Conservation (phyloP, 2,113 vertebrate species). For the Ptilorrhoa leucosticta region DNA sequence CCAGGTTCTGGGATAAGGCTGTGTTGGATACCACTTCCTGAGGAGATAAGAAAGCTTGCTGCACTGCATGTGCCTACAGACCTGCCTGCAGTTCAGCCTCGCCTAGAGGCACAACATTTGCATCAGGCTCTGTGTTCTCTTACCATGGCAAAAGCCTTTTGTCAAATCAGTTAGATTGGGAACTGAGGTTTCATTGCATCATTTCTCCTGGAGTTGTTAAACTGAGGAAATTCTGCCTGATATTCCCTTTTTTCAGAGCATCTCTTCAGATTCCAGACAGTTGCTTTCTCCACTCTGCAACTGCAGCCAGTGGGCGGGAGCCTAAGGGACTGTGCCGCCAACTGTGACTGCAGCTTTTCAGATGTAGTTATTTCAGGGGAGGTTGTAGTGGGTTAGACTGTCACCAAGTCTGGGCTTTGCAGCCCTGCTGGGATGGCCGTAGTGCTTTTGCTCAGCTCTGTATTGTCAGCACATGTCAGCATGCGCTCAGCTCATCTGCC, state of each 20-base stretch:
- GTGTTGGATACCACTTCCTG: not conserved
- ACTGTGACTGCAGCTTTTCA: not conserved
- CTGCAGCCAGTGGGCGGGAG: not conserved
- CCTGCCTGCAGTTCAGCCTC: not conserved
- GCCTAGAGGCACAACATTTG: not conserved
- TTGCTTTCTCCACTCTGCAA: not conserved
- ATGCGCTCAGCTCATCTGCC: not conserved
- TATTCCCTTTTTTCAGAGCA: not conserved
- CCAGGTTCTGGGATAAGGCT: not conserved
- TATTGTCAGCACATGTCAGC: not conserved
- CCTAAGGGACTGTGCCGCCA: not conserved
- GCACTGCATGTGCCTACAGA: not conserved
- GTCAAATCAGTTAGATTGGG: not conserved
- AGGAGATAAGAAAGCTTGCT: not conserved
- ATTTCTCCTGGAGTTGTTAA: not conserved
- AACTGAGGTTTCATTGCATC: not conserved
- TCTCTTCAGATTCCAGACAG: not conserved
- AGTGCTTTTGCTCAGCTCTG: not conserved
- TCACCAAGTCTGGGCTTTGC: not conserved
- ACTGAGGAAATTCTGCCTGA: not conserved
- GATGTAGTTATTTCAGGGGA: not conserved
- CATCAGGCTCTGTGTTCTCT: fast-evolving
- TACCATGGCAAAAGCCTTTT: not conserved
- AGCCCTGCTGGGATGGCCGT: not conserved
- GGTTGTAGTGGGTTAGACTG: not conserved